A percentile compares a stretch with the other conserved stretches of the same genome.
phyloP scores from a whole-genome alignment of 2,888 invertebrate genomes.

The Scelioninae gen. 1 region DNA sequence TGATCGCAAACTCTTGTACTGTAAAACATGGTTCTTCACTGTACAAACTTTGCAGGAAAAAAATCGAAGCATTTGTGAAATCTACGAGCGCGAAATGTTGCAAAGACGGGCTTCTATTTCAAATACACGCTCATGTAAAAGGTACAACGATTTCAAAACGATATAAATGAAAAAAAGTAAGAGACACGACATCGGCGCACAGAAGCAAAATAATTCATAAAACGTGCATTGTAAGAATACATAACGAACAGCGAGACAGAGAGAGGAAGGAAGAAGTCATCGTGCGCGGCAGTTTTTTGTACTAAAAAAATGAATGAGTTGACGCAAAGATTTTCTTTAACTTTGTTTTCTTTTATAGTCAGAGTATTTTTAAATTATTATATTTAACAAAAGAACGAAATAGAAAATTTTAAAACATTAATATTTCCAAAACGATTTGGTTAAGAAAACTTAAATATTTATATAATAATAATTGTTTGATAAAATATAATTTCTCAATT shows the following conservation, averaged over 20 bases:
- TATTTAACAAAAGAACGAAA: too few species aligned
- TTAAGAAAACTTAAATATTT: too few species aligned
- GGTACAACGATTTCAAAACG: conserved; percentile 33
- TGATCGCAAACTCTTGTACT: conserved; percentile 42
- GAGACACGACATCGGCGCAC: conserved; percentile 47
- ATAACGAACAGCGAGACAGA: conserved; percentile 48
- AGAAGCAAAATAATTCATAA: conserved; percentile 59
- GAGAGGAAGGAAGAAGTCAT: conserved; percentile 46
- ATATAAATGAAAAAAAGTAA: conserved; percentile 36
- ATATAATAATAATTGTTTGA: too few species aligned
- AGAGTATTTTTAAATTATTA: too few species aligned
- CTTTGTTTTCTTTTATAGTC: too few species aligned
- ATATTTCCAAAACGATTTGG: too few species aligned
- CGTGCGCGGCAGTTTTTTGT: conserved; percentile 37
- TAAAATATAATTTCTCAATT: too few species aligned
- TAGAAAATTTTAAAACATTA: too few species aligned
- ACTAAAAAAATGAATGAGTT: too few species aligned
- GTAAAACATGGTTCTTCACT: conserved; percentile 55
- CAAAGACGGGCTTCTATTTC: conserved; percentile 39
- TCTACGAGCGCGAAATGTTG: conserved; percentile 38
- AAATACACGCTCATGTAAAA: conserved; percentile 33
- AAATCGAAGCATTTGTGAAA: conserved; percentile 55
- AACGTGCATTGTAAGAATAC: conserved; percentile 59
- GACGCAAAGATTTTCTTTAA: too few species aligned
- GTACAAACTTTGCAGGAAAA: conserved; percentile 41